Base-by-base conservation (phyloP, 2,797 vertebrate species). In the Smutsia gigantea region DNA sequence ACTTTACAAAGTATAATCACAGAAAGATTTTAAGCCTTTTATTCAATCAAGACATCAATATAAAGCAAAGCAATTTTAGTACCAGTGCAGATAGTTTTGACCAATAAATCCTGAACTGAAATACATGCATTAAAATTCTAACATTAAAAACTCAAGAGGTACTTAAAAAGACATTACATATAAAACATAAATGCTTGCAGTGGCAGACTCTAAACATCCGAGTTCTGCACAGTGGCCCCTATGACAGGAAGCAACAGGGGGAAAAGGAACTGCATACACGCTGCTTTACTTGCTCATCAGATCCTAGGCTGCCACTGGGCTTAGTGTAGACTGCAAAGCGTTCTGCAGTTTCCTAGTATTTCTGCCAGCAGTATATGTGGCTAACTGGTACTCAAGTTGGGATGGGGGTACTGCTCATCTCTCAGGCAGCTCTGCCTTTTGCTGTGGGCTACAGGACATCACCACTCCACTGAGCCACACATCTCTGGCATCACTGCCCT, bases 181-280 rank as follows among this genome's bases (percentile, higher is more conserved):
- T 2, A 18, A 42, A 77, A 39, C 1, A 23, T 69, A 51, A 34
- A n/a, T 13, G 53, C 63, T 18, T 17, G 46, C 15, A 66, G 39
- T 2, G 37, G 21, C 19, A 12, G 69, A 39, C 37, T 19, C 39
- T 29, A 34, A 77, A 42, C 42, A 66, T 1, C 0, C 29, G 37
- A 17, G 69, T 4, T 1, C 6, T 1, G 0, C 3, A 0, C 2
- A 11, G 75, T 18, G 51, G 71, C 2, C 3, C 68, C 86, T 25
- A 2, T 15, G 18, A 7, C 11, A 59, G 53, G 57, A 64, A 19
- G 57, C 2, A 12, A 19, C 0, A 0, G 0, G 9, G 0, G 17
- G 27, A 17, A 0, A 0, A 51, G 7, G 39, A 23, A 8, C 0
- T 0, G 19, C 37, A 23, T 18, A 42, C 25, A 3, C 4, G 7